A percentile compares a stretch with the other conserved stretches of the same genome.
Conservation (phyloP, 2,797 vertebrate genomes). For the Poliocrania exsul region DNA sequence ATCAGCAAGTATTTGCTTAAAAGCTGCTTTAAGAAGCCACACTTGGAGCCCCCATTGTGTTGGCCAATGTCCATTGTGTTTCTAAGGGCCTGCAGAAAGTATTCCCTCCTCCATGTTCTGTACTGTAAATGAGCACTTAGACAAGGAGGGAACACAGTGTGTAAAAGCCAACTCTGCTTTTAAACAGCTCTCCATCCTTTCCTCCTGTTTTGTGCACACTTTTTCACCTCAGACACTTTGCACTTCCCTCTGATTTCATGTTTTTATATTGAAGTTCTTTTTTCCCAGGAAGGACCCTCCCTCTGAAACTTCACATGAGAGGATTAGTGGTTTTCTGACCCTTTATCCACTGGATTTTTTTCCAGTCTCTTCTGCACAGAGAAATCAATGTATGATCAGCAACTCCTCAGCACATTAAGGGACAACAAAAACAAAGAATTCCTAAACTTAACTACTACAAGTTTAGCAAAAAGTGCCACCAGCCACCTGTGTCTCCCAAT, state of each 20-base stretch:
- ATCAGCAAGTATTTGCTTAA: background rate
- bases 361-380: slow-evolving; percentile 7
- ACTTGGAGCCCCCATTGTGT: slow-evolving; percentile 1
- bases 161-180: slow-evolving; percentile 18
- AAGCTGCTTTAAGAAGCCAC: background rate
- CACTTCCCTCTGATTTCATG: background rate
- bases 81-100: slow-evolving; percentile 17
- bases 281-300: slow-evolving; percentile 3
- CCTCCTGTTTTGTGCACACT: background rate
- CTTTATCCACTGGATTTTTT: background rate
- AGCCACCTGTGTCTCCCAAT: background rate
- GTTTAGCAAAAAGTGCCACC: background rate
- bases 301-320: slow-evolving; percentile 3
- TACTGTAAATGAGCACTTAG: slow-evolving; percentile 26
- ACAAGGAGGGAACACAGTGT: background rate
- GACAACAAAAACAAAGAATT: slow-evolving; percentile 1
- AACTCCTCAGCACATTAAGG: background rate
- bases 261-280: background rate
- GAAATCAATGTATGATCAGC: slow-evolving; percentile 8
- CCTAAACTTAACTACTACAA: background rate
- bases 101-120: slow-evolving; percentile 7
- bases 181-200: background rate
- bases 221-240: background rate
- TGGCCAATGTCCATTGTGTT: background rate
- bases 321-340: slow-evolving; percentile 19